Base-by-base conservation (phyloP, 2,888 invertebrate species). In the Calameuta idolon region DNA sequence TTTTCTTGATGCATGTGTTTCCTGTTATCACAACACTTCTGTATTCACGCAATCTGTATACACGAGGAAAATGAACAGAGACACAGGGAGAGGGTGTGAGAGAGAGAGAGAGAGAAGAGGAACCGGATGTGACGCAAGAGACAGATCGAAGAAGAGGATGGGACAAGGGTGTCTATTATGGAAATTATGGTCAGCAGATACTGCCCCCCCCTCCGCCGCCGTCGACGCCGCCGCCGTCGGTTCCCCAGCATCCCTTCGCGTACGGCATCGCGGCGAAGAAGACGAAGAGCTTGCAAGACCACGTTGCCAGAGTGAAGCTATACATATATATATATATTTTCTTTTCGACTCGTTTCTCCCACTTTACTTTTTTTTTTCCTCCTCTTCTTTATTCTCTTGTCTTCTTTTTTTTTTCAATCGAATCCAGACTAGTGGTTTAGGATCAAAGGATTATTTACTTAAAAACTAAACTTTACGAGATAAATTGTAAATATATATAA, bases 401-500 rank as follows among this genome's bases (percentile, higher is more conserved):
- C 11, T n/a, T 31, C n/a, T n/a, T 31, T 71, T 12, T 31, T 71
- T 34, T 33, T 71, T 71, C 71, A 71, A 71, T 34, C 31, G 33
- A 71, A 71, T 15, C 31, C 71, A 30, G 5, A 34, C 12, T 12
- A 34, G 33, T 71, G 31, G 23, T 55, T 15, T 71, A 71, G 31
- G 71, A 71, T 71, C 71, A 30, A 12, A 33, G 31, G 30, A 71
- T 71, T 71, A 71, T 71, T 30, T 71, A 71, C 33, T 71, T 71
- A 69, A 71, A 37, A 55, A 30, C 71, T 55, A n/a, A 71, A 76
- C n/a, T 73, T 73, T 33, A 78, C 76, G 76, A 69, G 31, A 73
- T 73, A 78, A 78, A 78, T 76, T 78, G 78, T 78, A 78, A 78
- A 78, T 78, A 78, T 75, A 78, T 78, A 75, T 34, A 75, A 77